Conservation (phyloP, 2,797 vertebrate genomes). For the Sitta carolinensis region DNA sequence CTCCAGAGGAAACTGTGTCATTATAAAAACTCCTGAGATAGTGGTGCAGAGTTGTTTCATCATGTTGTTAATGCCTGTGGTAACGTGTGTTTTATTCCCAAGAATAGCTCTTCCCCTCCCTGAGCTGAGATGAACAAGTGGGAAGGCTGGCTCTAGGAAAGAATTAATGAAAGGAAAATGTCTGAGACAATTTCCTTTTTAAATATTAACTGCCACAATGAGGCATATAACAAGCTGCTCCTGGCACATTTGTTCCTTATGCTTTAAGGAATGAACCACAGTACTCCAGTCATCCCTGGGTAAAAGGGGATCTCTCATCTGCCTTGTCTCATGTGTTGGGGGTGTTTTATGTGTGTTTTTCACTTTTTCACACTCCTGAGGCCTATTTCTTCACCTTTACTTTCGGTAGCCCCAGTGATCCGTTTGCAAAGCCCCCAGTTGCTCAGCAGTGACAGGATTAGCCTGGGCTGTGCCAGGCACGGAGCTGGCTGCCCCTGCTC, state of each 20-base stretch:
- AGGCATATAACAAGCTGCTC: background rate
- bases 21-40: background rate
- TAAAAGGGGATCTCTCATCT: background rate
- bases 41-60: background rate
- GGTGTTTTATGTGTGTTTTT: fast-evolving
- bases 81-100: background rate
- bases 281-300: background rate
- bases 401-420: background rate
- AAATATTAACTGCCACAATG: background rate
- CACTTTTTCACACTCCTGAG: background rate
- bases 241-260: background rate
- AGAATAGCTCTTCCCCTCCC: background rate
- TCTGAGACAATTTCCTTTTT: conserved; percentile 33
- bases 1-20: background rate
- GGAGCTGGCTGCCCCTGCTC: fast-evolving
- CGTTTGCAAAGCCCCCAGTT: background rate
- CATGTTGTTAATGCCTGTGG: background rate
- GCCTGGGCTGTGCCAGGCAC: background rate
- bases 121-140: background rate
- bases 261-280: background rate
- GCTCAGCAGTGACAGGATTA: background rate
- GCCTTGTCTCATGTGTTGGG: background rate
- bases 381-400: background rate
- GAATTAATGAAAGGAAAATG: conserved; percentile 44
- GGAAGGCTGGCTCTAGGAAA: conserved; percentile 29